phyloP scores from a whole-genome alignment of 1,140 invertebrate genomes.

The Whitmania pigra region DNA sequence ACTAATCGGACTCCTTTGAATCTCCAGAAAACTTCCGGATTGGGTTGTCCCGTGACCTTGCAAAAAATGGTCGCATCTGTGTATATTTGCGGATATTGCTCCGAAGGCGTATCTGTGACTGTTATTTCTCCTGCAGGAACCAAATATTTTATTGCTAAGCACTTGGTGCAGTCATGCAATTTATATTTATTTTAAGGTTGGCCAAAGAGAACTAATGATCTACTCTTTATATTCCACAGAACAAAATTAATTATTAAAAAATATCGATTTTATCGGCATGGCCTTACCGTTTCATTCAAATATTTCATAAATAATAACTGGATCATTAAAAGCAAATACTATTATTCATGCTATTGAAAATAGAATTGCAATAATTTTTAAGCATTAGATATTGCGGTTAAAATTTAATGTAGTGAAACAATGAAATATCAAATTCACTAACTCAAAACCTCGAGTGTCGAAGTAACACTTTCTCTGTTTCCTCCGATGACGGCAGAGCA shows the following conservation, averaged over 20 bases:
- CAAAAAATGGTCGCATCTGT: conserved; percentile 23
- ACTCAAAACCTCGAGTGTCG: not conserved
- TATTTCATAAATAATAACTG: no score
- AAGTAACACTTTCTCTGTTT: not conserved
- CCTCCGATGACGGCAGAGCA: not conserved
- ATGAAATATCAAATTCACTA: not conserved
- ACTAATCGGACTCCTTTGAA: conserved; percentile 17
- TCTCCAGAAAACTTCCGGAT: conserved; percentile 23
- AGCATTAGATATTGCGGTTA: no score
- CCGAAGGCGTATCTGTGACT: conserved; percentile 18
- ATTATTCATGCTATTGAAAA: no score
- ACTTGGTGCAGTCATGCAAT: no score
- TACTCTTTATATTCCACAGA: not conserved
- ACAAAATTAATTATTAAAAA: not conserved
- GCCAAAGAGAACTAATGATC: no score
- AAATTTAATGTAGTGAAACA: not conserved
- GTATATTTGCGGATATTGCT: conserved; percentile 21
- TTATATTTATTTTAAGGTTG: no score
- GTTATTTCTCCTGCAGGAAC: conserved; percentile 23
- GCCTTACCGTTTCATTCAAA: no score
- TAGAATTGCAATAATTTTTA: no score
- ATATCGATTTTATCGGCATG: not conserved
- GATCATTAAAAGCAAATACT: no score
- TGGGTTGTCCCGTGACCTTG: conserved; percentile 20
- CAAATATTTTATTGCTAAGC: not conserved